Evolutionary conservation across 2,113 vertebrate genomes (phyloP).

Genomic region (Ascaphus truei): DNA sequence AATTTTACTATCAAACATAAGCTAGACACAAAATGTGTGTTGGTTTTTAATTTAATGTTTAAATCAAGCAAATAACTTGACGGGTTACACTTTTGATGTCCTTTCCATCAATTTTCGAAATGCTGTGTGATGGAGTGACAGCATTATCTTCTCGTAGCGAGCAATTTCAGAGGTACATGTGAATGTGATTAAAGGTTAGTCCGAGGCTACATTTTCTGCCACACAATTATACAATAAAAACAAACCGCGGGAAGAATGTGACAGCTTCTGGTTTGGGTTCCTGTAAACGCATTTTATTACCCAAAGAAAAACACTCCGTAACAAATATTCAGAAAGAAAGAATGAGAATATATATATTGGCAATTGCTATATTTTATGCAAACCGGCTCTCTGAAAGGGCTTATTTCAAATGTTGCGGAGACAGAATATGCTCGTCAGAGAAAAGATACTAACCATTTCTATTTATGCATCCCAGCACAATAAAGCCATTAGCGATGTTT

Average conservation of each 20-base stretch:
- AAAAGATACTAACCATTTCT: constrained; percentile 40
- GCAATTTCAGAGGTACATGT: constrained; percentile 38
- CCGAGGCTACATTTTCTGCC: constrained; percentile 39
- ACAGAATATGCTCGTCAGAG: constrained; percentile 32
- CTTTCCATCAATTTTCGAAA: constrained; percentile 30
- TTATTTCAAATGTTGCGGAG: constrained; percentile 43
- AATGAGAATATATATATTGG: constrained; percentile 44
- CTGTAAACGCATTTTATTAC: constrained; percentile 40
- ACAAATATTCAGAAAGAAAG: constrained; percentile 38
- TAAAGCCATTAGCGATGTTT: constrained; percentile 42
- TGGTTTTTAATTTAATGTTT: constrained; percentile 23
- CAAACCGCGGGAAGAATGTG: constrained; percentile 39
- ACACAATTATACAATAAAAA: constrained; percentile 45
- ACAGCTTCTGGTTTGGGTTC: constrained; percentile 34
- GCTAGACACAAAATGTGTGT: no score
- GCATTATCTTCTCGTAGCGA: constrained; percentile 43
- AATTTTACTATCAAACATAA: no score
- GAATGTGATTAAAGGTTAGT: constrained; percentile 44
- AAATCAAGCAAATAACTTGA: constrained; percentile 40
- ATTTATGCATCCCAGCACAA: constrained; percentile 43
- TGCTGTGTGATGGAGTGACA: constrained; percentile 37
- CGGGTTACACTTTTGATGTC: constrained; percentile 33
- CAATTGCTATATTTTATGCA: constrained; percentile 40
- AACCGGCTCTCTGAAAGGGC: constrained; percentile 12
- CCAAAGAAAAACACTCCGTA: constrained; percentile 41